Evolutionary conservation across 2,113 vertebrate genomes (phyloP), one percentile per base, ranked within the genome.

Genomic region (Xerus inauris): DNA sequence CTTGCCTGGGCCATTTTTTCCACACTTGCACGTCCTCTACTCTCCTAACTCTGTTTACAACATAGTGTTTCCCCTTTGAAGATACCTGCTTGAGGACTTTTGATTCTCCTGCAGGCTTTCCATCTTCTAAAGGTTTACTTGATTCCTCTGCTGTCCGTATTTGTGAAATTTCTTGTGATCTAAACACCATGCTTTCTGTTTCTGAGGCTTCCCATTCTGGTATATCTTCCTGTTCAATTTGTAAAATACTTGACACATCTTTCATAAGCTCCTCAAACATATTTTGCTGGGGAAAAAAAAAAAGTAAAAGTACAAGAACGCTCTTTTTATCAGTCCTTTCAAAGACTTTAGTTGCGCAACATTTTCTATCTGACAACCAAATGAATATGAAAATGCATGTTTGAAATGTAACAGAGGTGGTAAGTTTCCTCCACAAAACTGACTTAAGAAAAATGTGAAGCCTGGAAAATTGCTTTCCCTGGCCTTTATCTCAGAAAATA

Each of bases 61-160:
- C 4, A 51, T 38, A 59, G 10, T 8, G 45, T 86, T 67, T 97
- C 95, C 97, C 97, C 91, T 94, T 81, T 95, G 93, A 30, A 69
- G 96, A 47, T 0, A 11, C 0, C 22, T 0, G 0, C n/a, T 57
- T 92, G 47, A 32, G 11, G 85, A 4, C 49, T 91, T 96, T 93
- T 47, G 38, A 72, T 54, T 87, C 91, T 32, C 4, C 5, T 89
- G 7, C 10, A 3, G 64, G 32, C 38, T 26, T 38, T 40, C 4
- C 14, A 11, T 28, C 73, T 87, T 94, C 87, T 28, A 57, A 26
- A 45, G 5, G 51, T 80, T 69, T 81, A 35, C 26, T 65, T 73
- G 54, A 45, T n/a, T 92, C 93, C 42, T 89, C 89, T 38, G 47
- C 22, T 80, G 35, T 47, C 42, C 81, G 69, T 49, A 45, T 11